Evolutionary conservation across 2,113 vertebrate genomes (phyloP), one percentile per base, ranked within the genome.

Genomic region (Eublepharis macularius): DNA sequence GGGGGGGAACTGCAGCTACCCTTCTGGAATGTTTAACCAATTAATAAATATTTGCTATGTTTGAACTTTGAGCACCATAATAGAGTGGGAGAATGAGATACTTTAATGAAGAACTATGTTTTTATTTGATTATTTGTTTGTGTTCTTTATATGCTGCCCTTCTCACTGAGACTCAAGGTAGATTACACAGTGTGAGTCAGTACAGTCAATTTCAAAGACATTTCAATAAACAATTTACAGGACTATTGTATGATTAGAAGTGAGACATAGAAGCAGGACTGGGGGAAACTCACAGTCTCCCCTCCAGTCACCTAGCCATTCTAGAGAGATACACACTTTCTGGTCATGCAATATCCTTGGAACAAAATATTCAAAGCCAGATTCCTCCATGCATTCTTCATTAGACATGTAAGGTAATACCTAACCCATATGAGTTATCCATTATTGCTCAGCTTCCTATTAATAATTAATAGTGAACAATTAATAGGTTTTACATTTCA

Each of bases 401-500:
- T 19, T 88, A 80, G 73, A 84, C 32, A 87, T 80, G n/a, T 43
- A 74, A 93, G 65, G 79, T 90, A 90, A 86, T 88, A 84, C 83
- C 83, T 88, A 88, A 90, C 80, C 34, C 83, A 74, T 45, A 36
- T 77, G 11, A 24, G 6, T 45, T 76, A 47, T 68, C 89, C n/a
- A 45, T 86, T 91, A 74, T 16, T 86, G 76, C 47, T 68, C 16
- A 75, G 17, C 36, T 54, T 54, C 86, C 70, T 72, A 76, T 26
- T 51, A 70, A 81, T 51, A 70, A 66, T 80, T 80, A 80, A 39
- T 32, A 45, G 34, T 4, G 11, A 80, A 69, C 36, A 76, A 29
- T 24, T 73, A 72, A 82, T 82, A 36, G 12, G 13, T 73, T 47
- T 73, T 63, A 43, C 21, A 43, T 69, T 54, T 76, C 63, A 16